These are phyloP conservation scores for Drosophila sordidula DNA, from an alignment of 2,888 invertebrate genomes.

Conservation along the genomic window DNA sequence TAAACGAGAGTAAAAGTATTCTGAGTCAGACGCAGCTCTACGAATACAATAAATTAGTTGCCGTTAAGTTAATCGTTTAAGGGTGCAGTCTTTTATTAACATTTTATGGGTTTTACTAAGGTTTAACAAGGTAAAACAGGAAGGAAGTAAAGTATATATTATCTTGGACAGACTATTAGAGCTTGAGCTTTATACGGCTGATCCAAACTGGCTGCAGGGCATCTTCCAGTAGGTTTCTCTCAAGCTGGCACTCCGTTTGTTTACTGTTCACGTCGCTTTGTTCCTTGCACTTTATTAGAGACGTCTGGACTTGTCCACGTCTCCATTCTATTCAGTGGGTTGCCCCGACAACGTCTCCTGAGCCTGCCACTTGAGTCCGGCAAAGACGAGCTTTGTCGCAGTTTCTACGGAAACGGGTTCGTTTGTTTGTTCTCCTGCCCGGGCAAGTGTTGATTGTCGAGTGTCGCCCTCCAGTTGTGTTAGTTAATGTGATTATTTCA, in stretches of 20 bases:
- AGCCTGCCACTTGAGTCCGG: too few relatives aligned
- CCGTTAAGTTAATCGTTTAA: too few relatives aligned
- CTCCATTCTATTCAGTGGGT: background rate
- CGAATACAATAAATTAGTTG: too few relatives aligned
- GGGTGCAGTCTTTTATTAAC: too few relatives aligned
- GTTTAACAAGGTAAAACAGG: too few relatives aligned
- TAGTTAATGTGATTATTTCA: constrained; percentile 77
- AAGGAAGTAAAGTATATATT: too few relatives aligned
- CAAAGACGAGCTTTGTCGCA: too few relatives aligned
- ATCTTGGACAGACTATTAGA: too few relatives aligned
- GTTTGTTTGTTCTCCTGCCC: constrained; percentile 32
- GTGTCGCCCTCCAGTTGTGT: constrained; percentile 46
- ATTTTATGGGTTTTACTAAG: too few relatives aligned
- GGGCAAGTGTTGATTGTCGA: constrained; percentile 45
- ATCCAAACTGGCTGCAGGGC: background rate
- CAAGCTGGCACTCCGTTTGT: background rate
- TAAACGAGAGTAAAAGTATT: too few relatives aligned
- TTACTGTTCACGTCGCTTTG: background rate
- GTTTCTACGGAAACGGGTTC: background rate
- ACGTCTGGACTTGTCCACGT: constrained; percentile 35
- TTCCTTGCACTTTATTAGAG: constrained; percentile 25
- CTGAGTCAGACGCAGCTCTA: too few relatives aligned
- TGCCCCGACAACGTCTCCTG: constrained; percentile 9
- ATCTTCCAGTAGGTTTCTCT: background rate
- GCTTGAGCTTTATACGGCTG: too few relatives aligned